phyloP scores from a whole-genome alignment of 2,113 vertebrate genomes.

The Erythrolamprus reginae region DNA sequence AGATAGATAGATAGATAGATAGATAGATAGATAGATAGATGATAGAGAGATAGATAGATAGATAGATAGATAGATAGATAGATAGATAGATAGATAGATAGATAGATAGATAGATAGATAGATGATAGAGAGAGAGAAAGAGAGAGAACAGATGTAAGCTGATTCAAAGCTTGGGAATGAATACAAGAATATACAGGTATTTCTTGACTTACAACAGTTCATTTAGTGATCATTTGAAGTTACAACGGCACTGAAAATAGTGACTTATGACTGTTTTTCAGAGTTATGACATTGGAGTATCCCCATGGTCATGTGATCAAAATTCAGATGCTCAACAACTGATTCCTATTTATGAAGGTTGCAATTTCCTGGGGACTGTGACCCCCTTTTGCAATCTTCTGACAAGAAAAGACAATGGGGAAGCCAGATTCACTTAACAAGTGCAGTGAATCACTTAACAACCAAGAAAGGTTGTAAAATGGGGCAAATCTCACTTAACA shows the following conservation, averaged over 20 bases:
- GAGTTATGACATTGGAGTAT: neutral
- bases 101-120: no score
- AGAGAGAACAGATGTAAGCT: no score
- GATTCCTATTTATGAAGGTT: neutral
- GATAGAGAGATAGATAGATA: no score
- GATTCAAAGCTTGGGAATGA: neutral
- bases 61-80: no score
- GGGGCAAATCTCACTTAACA: neutral
- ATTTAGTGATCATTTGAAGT: neutral
- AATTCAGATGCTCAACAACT: neutral
- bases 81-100: no score
- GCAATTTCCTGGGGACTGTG: neutral
- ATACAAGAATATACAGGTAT: neutral
- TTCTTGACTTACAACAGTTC: neutral
- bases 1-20: no score
- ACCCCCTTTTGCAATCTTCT: neutral
- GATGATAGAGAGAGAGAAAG: no score
- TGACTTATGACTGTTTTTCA: neutral
- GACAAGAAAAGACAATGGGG: neutral
- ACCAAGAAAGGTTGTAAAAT: neutral
- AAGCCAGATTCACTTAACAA: neutral
- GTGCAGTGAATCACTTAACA: neutral
- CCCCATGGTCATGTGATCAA: neutral
- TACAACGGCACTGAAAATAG: neutral
- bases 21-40: no score